These are phyloP conservation scores for Leptopilina clavipes DNA, from an alignment of 1,140 invertebrate genomes.

Conservation along the genomic window DNA sequence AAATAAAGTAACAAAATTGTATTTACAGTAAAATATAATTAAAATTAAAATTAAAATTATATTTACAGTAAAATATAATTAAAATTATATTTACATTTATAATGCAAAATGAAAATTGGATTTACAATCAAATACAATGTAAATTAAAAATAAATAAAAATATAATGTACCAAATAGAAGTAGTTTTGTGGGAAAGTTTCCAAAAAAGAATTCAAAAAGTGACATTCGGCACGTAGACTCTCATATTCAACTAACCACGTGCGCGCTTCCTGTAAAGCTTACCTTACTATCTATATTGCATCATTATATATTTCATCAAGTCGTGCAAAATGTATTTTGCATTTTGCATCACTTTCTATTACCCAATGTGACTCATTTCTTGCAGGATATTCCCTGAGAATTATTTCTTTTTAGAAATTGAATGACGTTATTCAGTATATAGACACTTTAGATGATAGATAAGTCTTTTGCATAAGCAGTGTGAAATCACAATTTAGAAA, in stretches of 20 bases:
- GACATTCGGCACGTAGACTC: neutral
- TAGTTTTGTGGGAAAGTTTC: conserved; percentile 27
- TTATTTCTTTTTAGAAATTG: neutral
- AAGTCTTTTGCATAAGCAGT: neutral
- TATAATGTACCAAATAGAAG: neutral
- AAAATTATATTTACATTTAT: no score
- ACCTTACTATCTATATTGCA: neutral
- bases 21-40: no score
- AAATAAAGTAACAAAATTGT: no score
- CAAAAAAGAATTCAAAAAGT: neutral
- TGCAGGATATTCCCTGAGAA: conserved; percentile 6
- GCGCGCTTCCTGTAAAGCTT: neutral
- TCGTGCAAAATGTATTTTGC: neutral
- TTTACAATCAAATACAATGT: no score
- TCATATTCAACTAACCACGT: neutral
- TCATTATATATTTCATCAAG: neutral
- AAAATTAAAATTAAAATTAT: no score
- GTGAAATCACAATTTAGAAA: conserved; percentile 11
- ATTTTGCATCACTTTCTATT: conserved; percentile 5
- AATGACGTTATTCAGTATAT: conserved; percentile 10
- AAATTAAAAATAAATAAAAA: no score
- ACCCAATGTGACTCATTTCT: conserved; percentile 3
- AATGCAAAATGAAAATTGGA: no score
- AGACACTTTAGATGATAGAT: neutral
- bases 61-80: no score